Percentiles rank a stretch among this genome's conserved stretches.
These are phyloP conservation scores for Leptatherina wallacei DNA, from an alignment of 2,797 vertebrate genomes.

Conservation along the genomic window DNA sequence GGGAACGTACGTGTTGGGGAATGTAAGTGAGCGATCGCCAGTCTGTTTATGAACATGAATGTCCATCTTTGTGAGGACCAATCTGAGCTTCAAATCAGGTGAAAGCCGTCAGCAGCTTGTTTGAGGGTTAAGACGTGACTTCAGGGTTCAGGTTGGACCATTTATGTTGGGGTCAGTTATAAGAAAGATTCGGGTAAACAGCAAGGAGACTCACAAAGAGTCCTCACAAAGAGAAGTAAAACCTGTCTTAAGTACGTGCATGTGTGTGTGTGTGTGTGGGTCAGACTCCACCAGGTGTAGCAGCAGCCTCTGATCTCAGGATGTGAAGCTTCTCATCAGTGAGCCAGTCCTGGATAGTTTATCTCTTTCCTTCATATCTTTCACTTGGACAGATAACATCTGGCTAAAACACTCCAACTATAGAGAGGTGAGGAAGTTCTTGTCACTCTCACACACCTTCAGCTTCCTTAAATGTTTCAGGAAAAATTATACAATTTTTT, in stretches of 20 bases:
- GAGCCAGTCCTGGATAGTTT: constrained; percentile 46
- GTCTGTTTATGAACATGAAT: not conserved
- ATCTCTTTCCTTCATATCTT: constrained; percentile 49
- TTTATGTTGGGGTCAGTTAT: not conserved
- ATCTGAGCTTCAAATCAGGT: not conserved
- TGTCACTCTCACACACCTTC: constrained; percentile 26
- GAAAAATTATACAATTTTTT: constrained; percentile 24
- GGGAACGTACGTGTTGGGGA: constrained; percentile 17
- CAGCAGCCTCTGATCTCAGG: constrained; percentile 54
- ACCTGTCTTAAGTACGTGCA: not conserved
- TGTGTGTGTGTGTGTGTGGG: not conserved
- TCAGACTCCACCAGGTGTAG: constrained; percentile 35
- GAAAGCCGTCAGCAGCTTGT: not conserved
- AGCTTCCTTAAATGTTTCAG: constrained; percentile 27
- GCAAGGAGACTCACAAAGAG: not conserved
- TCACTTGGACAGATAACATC: constrained; percentile 54
- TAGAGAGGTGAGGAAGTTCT: constrained; percentile 50
- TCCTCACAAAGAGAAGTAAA: constrained; percentile 3
- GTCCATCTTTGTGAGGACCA: not conserved
- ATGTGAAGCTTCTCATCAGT: constrained; percentile 61
- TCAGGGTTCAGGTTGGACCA: not conserved
- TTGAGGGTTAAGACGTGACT: constrained; percentile 4
- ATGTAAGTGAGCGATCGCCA: constrained; percentile 6
- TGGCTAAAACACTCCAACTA: constrained; percentile 44
- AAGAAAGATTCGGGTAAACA: not conserved